Base-by-base conservation (phyloP, 92 coral and sea anemone genomes). In the Porites cylindrica region DNA sequence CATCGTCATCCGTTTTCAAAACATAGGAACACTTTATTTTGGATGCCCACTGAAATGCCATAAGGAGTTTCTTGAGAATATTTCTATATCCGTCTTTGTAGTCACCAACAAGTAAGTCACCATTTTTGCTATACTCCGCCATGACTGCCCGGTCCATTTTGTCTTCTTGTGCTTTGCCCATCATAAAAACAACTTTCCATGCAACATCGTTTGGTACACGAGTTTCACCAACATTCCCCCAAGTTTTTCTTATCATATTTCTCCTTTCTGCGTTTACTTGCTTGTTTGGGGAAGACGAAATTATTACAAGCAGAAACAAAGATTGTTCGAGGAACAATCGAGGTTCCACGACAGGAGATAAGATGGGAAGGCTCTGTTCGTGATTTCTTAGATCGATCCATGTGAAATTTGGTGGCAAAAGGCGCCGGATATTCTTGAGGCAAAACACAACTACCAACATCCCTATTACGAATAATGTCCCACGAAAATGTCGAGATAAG, bases 1-100 rank as follows among this genome's bases (percentile, higher is more conserved):
- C 95, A 84, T 97, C 99, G 62, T 95, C 98, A 68, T 97, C 99
- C 5, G 97, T 88, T 62, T 97, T 96, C 74, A 97, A 84, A 19
- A 97, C 56, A 78, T 93, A 97, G 13, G 87, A 75, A 17, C 72
- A 95, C 17, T 83, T 82, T 0, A 86, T 58, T 62, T 21, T 29
- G n/a, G 96, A 32, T n/a, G 96, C 97, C 99, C 99, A 97, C n/a
- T 87, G 85, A 69, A 87, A 95, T 18, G 97, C 86, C 86, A 91
- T 89, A 26, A 97, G 67, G 17, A 97, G 82, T 85, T 97, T 97
- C 17, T 83, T 89, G 43, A 90, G 73, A 32, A 97, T 97, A 17
- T 78, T 86, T 14, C 96, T 68, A 69, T 97, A 97, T 0, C 59
- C 74, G 85, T 97, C 99, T 51, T 53, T 84, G 70, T 93, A 97